Evolutionary conservation across 2,888 invertebrate genomes (phyloP).

Genomic region (Plutella xylostella): DNA sequence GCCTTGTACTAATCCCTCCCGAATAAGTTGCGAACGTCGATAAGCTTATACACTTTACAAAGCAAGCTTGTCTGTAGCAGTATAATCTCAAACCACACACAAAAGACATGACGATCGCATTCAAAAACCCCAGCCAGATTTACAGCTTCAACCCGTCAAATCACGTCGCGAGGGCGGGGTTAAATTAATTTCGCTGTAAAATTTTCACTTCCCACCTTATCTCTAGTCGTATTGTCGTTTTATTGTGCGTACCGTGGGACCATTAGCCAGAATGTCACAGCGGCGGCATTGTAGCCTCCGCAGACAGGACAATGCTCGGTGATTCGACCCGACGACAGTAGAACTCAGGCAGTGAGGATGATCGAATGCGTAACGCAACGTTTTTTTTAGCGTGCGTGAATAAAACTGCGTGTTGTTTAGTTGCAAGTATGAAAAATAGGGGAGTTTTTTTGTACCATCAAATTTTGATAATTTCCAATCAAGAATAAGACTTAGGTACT

Average conservation of each 20-base stretch:
- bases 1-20: no score
- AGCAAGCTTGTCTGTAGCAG: no score
- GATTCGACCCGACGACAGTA: constrained; percentile 41
- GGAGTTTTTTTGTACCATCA: no score
- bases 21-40: no score
- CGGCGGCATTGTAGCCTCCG: constrained; percentile 58
- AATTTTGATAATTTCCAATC: no score
- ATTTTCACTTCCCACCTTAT: constrained; percentile 69
- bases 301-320: constrained; percentile 61
- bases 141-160: not conserved
- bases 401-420: no score
- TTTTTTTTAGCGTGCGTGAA: no score
- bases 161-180: constrained; percentile 29
- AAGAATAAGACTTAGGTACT: no score
- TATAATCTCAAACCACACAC: not conserved
- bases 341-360: not conserved
- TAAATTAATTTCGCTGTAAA: constrained; percentile 64
- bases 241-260: constrained; percentile 67
- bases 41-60: no score
- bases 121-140: constrained; percentile 26
- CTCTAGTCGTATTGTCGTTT: constrained; percentile 66
- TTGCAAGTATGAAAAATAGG: no score
- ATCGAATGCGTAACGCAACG: no score
- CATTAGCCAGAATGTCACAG: constrained; percentile 70
- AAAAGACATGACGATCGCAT: constrained; percentile 2